Conservation (phyloP, 2,797 vertebrate genomes). For the Lutjanus argentimaculatus region DNA sequence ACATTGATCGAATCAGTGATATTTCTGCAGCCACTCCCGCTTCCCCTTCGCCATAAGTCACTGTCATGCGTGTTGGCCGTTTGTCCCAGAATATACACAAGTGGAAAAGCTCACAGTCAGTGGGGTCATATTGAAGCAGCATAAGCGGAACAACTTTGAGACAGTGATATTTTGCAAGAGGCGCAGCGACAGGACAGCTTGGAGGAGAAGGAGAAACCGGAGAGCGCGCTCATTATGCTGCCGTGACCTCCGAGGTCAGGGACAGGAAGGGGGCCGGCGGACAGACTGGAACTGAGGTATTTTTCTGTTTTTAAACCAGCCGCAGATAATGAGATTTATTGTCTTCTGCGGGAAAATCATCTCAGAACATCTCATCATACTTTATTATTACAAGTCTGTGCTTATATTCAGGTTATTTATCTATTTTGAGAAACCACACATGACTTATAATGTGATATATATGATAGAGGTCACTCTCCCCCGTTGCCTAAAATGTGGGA, state of each 20-base stretch:
- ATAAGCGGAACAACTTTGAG: slow-evolving; percentile 43
- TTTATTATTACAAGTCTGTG: slow-evolving; percentile 16
- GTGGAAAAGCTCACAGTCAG: slow-evolving; percentile 40
- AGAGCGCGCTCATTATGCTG: slow-evolving; percentile 70
- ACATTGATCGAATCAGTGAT: slow-evolving; percentile 61
- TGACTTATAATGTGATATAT: neutral
- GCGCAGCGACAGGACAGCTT: slow-evolving; percentile 34
- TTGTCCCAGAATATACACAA: slow-evolving; percentile 38
- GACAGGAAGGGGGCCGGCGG: slow-evolving; percentile 73
- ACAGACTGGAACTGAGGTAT: slow-evolving; percentile 57
- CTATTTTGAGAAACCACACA: neutral
- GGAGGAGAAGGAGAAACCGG: slow-evolving; percentile 50
- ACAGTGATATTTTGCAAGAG: slow-evolving; percentile 45
- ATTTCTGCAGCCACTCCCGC: slow-evolving; percentile 63
- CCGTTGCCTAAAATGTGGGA: neutral
- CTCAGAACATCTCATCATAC: slow-evolving; percentile 10
- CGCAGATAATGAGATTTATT: slow-evolving; percentile 46
- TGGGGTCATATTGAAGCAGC: slow-evolving; percentile 53
- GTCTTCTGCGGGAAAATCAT: slow-evolving; percentile 24
- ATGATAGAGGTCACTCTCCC: neutral
- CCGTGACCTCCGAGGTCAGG: slow-evolving; percentile 75
- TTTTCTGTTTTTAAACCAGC: slow-evolving; percentile 35
- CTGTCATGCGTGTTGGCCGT: slow-evolving; percentile 44
- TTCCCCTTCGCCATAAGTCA: slow-evolving; percentile 69
- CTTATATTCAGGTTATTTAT: slow-evolving; percentile 16